A percentile compares a stretch with the other conserved stretches of the same genome.
Conservation (phyloP, 2,888 invertebrate genomes). For the Leptopterna dolabrata region DNA sequence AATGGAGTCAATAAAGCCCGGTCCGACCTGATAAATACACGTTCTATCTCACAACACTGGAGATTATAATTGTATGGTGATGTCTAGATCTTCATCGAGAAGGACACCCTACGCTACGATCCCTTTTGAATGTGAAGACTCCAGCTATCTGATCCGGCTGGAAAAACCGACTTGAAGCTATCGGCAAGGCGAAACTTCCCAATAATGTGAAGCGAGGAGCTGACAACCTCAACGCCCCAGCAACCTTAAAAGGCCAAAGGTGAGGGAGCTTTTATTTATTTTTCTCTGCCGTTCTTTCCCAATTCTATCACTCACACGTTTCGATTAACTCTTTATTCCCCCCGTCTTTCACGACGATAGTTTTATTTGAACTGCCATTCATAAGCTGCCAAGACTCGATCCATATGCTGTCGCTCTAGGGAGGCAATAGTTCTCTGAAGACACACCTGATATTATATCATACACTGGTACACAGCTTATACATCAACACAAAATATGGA, state of each 20-base stretch:
- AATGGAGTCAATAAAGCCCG: no score
- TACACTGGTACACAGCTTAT: not conserved
- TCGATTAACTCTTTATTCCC: not conserved
- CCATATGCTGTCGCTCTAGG: not conserved
- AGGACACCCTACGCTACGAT: not conserved
- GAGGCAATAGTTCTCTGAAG: not conserved
- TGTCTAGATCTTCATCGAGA: not conserved
- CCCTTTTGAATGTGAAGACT: not conserved
- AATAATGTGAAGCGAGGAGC: not conserved
- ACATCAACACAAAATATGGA: not conserved
- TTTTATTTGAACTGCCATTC: no score
- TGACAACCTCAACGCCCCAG: not conserved
- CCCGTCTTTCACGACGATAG: not conserved
- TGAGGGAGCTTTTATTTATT: not conserved
- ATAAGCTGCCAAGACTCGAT: no score
- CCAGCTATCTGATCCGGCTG: not conserved
- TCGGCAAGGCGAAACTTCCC: not conserved
- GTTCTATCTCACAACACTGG: no score
- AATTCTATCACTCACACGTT: not conserved
- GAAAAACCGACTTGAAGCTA: not conserved
- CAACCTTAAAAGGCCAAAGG: not conserved
- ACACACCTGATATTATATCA: not conserved
- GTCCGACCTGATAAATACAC: no score
- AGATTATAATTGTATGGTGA: not conserved
- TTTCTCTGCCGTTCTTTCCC: not conserved